Evolutionary conservation across 92 coral and sea anemone genomes (phyloP), one percentile per base, ranked within the genome.

Genomic region (Metridium senile): DNA sequence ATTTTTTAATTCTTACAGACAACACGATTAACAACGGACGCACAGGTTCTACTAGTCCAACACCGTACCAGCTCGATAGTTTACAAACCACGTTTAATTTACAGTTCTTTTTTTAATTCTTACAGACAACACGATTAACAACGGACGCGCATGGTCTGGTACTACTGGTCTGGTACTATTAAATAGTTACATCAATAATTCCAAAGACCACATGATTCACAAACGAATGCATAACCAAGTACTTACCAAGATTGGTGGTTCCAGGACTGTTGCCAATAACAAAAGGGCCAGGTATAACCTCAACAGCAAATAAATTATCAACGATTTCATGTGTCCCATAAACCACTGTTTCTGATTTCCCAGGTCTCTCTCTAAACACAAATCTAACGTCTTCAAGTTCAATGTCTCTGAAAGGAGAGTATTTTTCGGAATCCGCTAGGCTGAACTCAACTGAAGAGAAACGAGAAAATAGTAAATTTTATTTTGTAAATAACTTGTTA

Each of bases 261-360:
- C 72, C 74, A 21, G 33, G 19, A 32, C 65, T 81, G 11, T 49
- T 22, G 1, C 85, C 85, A 20, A 9, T 62, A 11, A 73, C 3
- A 0, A 26, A 20, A 16, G 91, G 91, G 11, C 91, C 91, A 25
- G 74, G 59, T 6, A 67, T 59, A 0, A 86, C 84, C 62, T 82
- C 84, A 11, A 80, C 74, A 61, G 76, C 81, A 35, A 86, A 82
- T 17, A 49, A 47, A 25, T 87, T 63, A 22, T 77, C 61, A 17
- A 83, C 74, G 26, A 76, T 59, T 1, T 54, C 39, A 51, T 86
- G 86, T 25, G 76, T 43, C 23, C 84, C 91, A 33, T 77, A 86
- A 21, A 87, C 91, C 2, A 86, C 87, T 25, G 82, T 61, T 45
- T 54, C 77, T 23, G 78, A 32, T 18, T 71, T 25, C 20, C 30